A percentile compares a stretch with the other conserved stretches of the same genome.
These are phyloP conservation scores for Vimba vimba DNA, from an alignment of 2,113 vertebrate genomes.

Conservation along the genomic window DNA sequence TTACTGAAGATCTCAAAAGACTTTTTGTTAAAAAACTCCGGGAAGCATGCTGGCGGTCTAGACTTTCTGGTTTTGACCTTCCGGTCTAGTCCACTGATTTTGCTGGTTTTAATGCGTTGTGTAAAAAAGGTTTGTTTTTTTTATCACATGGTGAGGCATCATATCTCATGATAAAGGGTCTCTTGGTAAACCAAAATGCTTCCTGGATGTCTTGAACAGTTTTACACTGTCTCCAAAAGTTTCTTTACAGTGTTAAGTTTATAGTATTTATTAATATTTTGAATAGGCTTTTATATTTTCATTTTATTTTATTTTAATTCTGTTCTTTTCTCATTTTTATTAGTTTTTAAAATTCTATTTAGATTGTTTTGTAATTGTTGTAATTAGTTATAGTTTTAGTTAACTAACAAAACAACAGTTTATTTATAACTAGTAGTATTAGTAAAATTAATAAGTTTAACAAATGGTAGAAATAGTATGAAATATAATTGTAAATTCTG, in stretches of 20 bases:
- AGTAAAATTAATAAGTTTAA: background rate
- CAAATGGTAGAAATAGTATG: background rate
- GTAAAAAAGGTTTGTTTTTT: background rate
- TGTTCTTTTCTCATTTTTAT: background rate
- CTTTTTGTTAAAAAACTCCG: background rate
- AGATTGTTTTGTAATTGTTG: background rate
- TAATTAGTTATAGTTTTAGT: no score
- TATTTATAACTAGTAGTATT: background rate
- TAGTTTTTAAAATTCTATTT: background rate
- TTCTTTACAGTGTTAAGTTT: background rate
- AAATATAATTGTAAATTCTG: background rate
- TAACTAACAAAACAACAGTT: background rate
- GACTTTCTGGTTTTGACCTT: background rate
- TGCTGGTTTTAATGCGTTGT: background rate
- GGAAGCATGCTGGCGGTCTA: background rate
- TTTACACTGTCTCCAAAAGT: background rate
- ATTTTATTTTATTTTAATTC: no score
- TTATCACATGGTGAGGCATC: background rate
- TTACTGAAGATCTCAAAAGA: background rate
- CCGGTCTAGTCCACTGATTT: background rate
- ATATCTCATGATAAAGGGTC: background rate
- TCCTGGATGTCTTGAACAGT: background rate
- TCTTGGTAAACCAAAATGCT: background rate
- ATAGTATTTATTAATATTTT: background rate
- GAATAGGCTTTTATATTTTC: background rate